A percentile compares a stretch with the other conserved stretches of the same genome.
Conservation (phyloP, 2,888 invertebrate genomes). For the Cheilosia vulpina region DNA sequence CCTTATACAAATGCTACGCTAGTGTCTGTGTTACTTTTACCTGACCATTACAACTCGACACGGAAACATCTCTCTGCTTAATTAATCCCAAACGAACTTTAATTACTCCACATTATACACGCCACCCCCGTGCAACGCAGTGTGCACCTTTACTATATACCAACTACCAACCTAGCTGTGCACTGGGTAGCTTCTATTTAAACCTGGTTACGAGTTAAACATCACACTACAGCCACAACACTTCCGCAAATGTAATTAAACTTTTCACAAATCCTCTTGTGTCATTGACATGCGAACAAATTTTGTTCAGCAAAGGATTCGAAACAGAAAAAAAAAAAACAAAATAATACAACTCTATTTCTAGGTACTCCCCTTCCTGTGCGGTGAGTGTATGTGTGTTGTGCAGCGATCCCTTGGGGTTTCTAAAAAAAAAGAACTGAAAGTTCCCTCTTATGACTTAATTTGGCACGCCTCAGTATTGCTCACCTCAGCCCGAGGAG, state of each 20-base stretch:
- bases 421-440: conserved; percentile 7
- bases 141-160: background rate
- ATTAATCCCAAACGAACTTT: conserved; percentile 75
- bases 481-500: conserved; percentile 62
- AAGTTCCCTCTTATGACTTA: conserved; percentile 65
- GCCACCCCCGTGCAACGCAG: conserved; percentile 19
- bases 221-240: conserved; percentile 70
- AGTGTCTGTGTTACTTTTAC: conserved; percentile 41
- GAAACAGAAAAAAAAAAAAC: conserved; percentile 2
- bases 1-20: conserved; percentile 37
- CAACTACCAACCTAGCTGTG: background rate
- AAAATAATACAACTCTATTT: background rate
- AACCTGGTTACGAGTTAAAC: conserved; percentile 60
- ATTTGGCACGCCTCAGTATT: conserved; percentile 71
- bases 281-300: conserved; percentile 73
- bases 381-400: background rate
- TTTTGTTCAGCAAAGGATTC: conserved; percentile 45
- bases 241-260: conserved; percentile 75
- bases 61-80: conserved; percentile 73
- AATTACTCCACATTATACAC: conserved; percentile 68
- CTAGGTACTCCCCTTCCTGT: conserved; percentile 3
- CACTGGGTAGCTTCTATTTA: conserved; percentile 12
- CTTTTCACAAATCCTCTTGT: conserved; percentile 73
- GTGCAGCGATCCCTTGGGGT: background rate
- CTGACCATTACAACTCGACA: conserved; percentile 70